These are phyloP conservation scores for Erebia epiphron DNA, from an alignment of 2,888 invertebrate genomes.

Conservation along the genomic window DNA sequence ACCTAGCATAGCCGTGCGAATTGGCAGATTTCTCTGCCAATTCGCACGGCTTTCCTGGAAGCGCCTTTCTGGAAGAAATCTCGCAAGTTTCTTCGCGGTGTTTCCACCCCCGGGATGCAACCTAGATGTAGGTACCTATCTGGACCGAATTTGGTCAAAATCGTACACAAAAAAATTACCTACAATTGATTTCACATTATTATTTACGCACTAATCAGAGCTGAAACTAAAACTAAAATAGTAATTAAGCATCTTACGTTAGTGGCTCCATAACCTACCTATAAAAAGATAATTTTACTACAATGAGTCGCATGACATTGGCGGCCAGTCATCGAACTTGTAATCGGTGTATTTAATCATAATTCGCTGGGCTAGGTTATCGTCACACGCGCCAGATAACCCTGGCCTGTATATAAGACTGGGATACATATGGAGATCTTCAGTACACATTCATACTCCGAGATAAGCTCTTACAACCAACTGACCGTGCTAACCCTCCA, in stretches of 20 bases:
- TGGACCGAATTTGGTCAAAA: no score
- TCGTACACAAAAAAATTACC: neutral
- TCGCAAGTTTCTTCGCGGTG: no score
- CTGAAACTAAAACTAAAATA: conserved; percentile 8
- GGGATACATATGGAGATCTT: conserved; percentile 52
- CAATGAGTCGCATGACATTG: conserved; percentile 71
- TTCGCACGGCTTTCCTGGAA: no score
- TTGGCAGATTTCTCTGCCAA: no score
- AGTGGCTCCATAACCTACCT: conserved; percentile 44
- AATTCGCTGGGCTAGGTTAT: conserved; percentile 64
- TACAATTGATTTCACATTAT: neutral
- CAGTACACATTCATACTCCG: conserved; percentile 63
- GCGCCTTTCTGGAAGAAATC: no score
- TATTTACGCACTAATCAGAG: conserved; percentile 24
- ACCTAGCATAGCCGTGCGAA: no score
- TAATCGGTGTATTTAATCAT: conserved; percentile 47
- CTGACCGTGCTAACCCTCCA: conserved; percentile 35
- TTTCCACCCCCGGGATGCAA: no score
- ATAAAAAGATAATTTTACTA: conserved; percentile 74
- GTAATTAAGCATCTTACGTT: conserved; percentile 12
- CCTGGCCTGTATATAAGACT: conserved; percentile 63
- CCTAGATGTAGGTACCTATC: no score
- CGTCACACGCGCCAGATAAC: conserved; percentile 75
- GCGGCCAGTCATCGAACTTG: conserved; percentile 76
- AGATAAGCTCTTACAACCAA: conserved; percentile 49